Conservation (phyloP, 2,113 vertebrate genomes). For the Leucopternis melanops region DNA sequence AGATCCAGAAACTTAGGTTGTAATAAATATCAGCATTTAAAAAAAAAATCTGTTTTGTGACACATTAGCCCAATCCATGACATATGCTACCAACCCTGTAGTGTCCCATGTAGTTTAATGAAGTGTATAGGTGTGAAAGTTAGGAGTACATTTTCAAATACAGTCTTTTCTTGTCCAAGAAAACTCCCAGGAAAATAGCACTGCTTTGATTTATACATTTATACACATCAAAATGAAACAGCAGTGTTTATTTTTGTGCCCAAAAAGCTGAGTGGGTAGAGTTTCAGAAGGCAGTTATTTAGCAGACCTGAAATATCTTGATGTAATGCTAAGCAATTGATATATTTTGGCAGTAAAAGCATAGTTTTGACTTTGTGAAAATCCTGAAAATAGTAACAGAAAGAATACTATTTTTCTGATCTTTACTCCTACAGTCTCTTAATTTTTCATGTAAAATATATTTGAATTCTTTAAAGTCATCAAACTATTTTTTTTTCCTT, state of each 20-base stretch:
- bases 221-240: not conserved
- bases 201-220: not conserved
- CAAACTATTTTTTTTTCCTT: not conserved
- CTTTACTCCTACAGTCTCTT: not conserved
- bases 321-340: not conserved
- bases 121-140: not conserved
- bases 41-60: not conserved
- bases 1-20: not conserved
- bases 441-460: conserved; percentile 22
- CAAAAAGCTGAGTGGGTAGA: not conserved
- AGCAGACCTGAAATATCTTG: not conserved
- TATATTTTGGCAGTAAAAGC: not conserved
- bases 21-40: not conserved
- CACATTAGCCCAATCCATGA: not conserved
- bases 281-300: not conserved
- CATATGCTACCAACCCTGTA: not conserved
- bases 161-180: not conserved
- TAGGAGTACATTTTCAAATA: not conserved
- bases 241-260: not conserved
- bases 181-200: not conserved
- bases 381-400: not conserved
- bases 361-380: not conserved
- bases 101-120: not conserved
- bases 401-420: not conserved
- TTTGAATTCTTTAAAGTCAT: not conserved